phyloP scores from a whole-genome alignment of 23 tunicate genomes.

The Phallusia fumigata region DNA sequence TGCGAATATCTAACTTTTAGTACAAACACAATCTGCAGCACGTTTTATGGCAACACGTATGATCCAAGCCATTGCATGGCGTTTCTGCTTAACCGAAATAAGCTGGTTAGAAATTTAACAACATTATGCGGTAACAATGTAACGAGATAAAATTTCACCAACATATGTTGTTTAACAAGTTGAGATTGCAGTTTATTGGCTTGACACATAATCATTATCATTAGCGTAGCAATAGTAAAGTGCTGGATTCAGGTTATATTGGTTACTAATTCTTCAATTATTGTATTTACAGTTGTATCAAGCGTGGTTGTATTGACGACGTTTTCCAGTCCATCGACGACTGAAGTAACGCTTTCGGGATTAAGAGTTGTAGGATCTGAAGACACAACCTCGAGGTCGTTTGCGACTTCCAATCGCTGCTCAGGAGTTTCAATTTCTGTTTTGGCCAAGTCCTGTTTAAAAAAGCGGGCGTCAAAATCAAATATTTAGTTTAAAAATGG shows the following conservation, averaged over 20 bases:
- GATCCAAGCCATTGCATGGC: background rate
- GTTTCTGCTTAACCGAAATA: too few species aligned
- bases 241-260: too few species aligned
- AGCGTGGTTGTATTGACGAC: constrained; percentile 24
- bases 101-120: too few species aligned
- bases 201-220: too few species aligned
- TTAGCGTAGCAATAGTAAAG: too few species aligned
- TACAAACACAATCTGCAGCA: background rate
- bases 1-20: constrained; percentile 7
- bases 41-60: background rate
- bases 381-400: constrained; percentile 46
- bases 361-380: constrained; percentile 30
- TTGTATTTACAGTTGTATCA: constrained; percentile 5
- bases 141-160: too few species aligned
- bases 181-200: too few species aligned
- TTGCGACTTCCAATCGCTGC: constrained; percentile 12
- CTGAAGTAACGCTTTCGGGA: constrained; percentile 21
- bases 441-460: background rate
- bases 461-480: background rate
- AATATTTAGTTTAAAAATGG: background rate
- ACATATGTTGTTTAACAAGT: too few species aligned
- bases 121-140: too few species aligned
- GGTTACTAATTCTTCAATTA: background rate
- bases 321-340: constrained; percentile 16
- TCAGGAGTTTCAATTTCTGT: background rate